Conservation (phyloP, 2,888 invertebrate genomes). For the Uropetala carovei region DNA sequence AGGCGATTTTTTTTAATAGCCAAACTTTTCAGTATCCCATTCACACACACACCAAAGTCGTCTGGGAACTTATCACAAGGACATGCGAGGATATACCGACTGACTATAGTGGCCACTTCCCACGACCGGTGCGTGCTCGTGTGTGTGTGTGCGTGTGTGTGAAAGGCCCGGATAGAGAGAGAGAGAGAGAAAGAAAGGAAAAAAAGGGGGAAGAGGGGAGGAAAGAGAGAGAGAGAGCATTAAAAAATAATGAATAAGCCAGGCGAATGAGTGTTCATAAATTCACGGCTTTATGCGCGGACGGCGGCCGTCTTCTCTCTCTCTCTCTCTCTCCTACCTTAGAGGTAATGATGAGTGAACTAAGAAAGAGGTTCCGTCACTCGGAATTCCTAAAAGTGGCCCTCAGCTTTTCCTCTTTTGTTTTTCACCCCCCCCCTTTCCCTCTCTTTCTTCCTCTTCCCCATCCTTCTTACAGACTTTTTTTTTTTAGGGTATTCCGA, state of each 20-base stretch:
- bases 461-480: neutral
- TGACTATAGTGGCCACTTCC: constrained; percentile 44
- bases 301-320: constrained; percentile 11
- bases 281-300: constrained; percentile 56
- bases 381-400: constrained; percentile 24
- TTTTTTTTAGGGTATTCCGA: neutral
- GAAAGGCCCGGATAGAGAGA: too few relatives aligned
- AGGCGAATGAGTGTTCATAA: constrained; percentile 52
- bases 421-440: neutral
- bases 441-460: neutral
- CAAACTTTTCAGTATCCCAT: constrained; percentile 46
- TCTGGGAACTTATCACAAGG: constrained; percentile 60
- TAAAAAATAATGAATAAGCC: constrained; percentile 64
- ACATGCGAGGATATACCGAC: constrained; percentile 44
- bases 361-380: constrained; percentile 20
- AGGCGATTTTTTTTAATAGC: constrained; percentile 8
- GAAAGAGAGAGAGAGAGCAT: constrained; percentile 42
- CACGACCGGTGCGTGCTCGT: constrained; percentile 42
- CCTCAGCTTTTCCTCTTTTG: constrained; percentile 19
- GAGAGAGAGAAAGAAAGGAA: constrained; percentile 22
- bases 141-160: too few relatives aligned
- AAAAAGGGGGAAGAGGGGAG: neutral
- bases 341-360: constrained; percentile 19
- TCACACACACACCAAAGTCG: constrained; percentile 38
- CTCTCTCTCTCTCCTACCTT: neutral